Base-by-base conservation (phyloP, 2,888 invertebrate genomes). In the Drosophila mayaguana region DNA sequence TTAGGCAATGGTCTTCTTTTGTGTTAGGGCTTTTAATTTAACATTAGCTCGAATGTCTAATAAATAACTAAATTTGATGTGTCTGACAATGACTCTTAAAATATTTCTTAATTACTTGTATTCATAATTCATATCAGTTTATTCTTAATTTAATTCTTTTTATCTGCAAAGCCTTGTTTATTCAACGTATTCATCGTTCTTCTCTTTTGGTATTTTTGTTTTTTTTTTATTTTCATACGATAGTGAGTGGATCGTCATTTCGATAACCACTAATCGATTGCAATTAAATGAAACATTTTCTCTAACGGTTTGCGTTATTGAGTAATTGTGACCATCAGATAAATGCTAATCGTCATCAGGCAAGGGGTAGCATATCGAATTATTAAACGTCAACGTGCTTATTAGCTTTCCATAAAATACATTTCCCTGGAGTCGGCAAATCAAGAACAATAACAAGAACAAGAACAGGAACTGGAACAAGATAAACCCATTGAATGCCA, bases 361-460 rank as follows among this genome's bases (percentile, higher is more conserved):
- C 18, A 32, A 32, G 11, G 11, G 18, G 4, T 34, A 25, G 6
- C 14, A 43, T 25, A 43, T 18, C 6, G 42, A 6, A 22, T 45
- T 63, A 28, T 18, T 42, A 55, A 48, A n/a, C 54, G 20, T 38
- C 38, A 51, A 62, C 7, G 43, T 54, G 46, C 57, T 66, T 34
- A 63, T 57, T 65, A 54, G 16, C 5, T 9, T 32, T 38, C n/a
- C 69, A 81, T 68, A 72, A 25, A 36, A 43, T 9, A 65, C 61
- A 81, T 82, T 82, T 81, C 80, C 80, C 80, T 11, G 0, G 67
- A 55, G 80, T 0, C 16, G 1, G 28, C 3, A 43, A 34, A 6
- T 16, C 34, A n/a, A 54, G 57, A 9, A 22, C 34, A n/a, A 54
- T 53, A 9, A 22, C 14, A 51, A 20, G 20, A 51, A 46, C 28